Evolutionary conservation across 2,888 invertebrate species (phyloP).

Genomic region (Selenia dentaria): DNA sequence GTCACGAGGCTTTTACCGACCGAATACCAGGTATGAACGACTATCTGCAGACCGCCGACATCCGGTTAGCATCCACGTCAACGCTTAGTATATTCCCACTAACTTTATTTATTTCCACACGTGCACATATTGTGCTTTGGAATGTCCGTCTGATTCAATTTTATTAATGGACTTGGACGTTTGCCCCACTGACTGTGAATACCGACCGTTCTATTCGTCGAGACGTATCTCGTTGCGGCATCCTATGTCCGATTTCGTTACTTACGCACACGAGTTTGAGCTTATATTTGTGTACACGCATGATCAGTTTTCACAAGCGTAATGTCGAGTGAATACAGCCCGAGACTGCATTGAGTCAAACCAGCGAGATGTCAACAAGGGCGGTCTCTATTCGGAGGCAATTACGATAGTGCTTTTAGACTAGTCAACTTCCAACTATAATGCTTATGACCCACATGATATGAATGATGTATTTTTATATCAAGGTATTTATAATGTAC

Average conservation of each 20-base stretch:
- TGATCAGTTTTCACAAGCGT: conserved; percentile 36
- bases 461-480: conserved; percentile 15
- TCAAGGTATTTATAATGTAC: conserved; percentile 27
- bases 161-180: conserved; percentile 84
- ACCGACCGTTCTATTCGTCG: conserved; percentile 68
- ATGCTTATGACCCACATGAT: conserved; percentile 42
- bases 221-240: conserved; percentile 56
- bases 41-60: no score
- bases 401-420: conserved; percentile 69
- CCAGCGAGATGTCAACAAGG: conserved; percentile 69
- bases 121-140: conserved; percentile 77
- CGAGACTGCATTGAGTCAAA: conserved; percentile 75
- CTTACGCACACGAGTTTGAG: conserved; percentile 52
- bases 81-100: conserved; percentile 24
- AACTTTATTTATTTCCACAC: conserved; percentile 72
- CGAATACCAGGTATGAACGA: no score
- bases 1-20: no score
- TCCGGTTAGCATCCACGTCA: conserved; percentile 15
- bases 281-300: conserved; percentile 41
- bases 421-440: conserved; percentile 68
- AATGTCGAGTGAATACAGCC: conserved; percentile 31
- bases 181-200: conserved; percentile 81
- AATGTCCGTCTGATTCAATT: conserved; percentile 83
- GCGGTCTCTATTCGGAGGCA: conserved; percentile 57
- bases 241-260: conserved; percentile 49